Base-by-base conservation (phyloP, 1,140 invertebrate species). In the Lasaia peninsularis region DNA sequence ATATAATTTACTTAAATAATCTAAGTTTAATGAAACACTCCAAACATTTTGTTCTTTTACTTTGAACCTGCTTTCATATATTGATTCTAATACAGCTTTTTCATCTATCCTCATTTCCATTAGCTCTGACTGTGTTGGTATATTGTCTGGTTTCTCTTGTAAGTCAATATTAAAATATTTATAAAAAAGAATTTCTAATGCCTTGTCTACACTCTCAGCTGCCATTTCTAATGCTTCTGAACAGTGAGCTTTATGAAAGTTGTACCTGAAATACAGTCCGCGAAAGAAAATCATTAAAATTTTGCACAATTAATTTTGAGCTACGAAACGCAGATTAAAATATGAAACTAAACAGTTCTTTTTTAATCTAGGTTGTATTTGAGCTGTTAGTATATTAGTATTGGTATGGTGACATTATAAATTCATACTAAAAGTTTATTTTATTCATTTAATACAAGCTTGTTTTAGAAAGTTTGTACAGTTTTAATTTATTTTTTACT, bases 181-280 rank as follows among this genome's bases (percentile, higher is more conserved):
- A 24, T 79, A 82, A 70, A 93, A 94, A 52, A 95, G 81, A 49
- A 95, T 72, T 73, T 93, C 91, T 56, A 95, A 82, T 6, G 94
- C 92, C 63, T 92, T 91, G 33, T 94, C 93, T 0, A 93, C 86
- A 76, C 93, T 91, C 60, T 92, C 91, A 12, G 91, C 79, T 28
- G 92, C 92, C 61, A 92, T 80, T 53, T 92, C 81, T 62, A 95
- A 90, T 14, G 94, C 94, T 89, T 95, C 94, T 18, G 90, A 67
- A 77, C 94, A 95, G 79, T 95, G 94, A n/a, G 83, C 83, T 69
- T 91, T 89, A 71, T 94, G 92, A 75, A 95, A 95, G 49, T 94
- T 93, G 73, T 92, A 94, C 78, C 92, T 92, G 73, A 64, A 90
- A 91, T n/a, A 32, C 9, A 11, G 14, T 40, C 18, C n/a, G n/a